Base-by-base conservation (phyloP, 2,888 invertebrate species). In the Cotesia congregata region DNA sequence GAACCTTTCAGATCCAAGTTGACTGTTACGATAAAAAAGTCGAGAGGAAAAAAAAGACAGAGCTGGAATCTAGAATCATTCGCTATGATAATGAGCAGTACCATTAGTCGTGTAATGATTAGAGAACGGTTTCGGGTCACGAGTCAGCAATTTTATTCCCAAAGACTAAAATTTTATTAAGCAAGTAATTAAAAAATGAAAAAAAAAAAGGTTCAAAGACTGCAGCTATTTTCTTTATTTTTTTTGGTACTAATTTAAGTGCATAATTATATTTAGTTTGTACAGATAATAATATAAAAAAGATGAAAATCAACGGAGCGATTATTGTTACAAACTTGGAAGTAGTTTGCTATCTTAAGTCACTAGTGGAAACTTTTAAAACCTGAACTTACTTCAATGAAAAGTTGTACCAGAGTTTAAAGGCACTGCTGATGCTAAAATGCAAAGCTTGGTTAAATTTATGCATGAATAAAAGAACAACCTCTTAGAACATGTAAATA, bases 21-120 rank as follows among this genome's bases (percentile, higher is more conserved):
- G 39, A 17, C 5, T 6, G 39, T 12, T n/a, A 17, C 39, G 59
- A 38, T 9, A 70, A 17, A 62, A 20, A 62, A 20, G 7, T 62
- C 12, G 20, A 20, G 38, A 20, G 20, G 38, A 38, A 38, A 12
- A 65, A 12, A 62, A 62, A 15, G 7, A 17, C 2, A 62, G n/a
- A 15, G 6, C 62, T 17, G 50, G n/a, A 61, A 73, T 30, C 9
- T 60, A 17, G 17, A 40, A 60, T 70, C 73, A 76, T 81, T 77
- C 74, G 77, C 61, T 70, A 65, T 78, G 77, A 82, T 80, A 78
- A 79, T 79, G 79, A 82, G 79, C 76, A 30, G 67, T 62, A 78
- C 77, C 79, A 82, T 82, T 82, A 82, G 79, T 80, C 75, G 77
- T 69, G 72, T 80, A 79, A 79, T 80, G 74, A 82, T 80, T 80